Evolutionary conservation across 2,113 vertebrate species (phyloP).

Genomic region (Cervus canadensis): DNA sequence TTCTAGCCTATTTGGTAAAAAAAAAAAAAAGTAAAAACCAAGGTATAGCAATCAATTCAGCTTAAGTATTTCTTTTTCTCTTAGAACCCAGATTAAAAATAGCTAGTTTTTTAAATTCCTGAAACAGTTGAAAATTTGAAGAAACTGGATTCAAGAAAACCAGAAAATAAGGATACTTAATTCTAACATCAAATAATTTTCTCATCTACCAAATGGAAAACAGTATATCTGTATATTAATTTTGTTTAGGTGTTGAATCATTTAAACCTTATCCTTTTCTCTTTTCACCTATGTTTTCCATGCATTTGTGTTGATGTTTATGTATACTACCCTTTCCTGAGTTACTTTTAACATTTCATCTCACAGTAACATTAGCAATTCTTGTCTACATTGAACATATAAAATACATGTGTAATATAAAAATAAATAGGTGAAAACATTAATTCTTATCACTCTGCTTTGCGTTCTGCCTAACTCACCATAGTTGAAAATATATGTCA

Average conservation of each 20-base stretch:
- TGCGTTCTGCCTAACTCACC: neutral
- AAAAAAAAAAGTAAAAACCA: constrained; percentile 16
- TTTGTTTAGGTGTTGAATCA: constrained; percentile 38
- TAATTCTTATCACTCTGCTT: neutral
- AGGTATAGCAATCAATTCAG: neutral
- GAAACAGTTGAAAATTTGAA: neutral
- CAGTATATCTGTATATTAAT: neutral
- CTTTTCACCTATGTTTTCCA: neutral
- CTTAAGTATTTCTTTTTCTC: neutral
- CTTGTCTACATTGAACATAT: neutral
- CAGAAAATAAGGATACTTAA: neutral
- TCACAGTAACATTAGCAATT: neutral
- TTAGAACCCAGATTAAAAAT: constrained; percentile 32
- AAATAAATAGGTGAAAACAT: neutral
- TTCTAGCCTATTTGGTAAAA: neutral
- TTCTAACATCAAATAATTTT: neutral
- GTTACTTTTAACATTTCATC: constrained; percentile 28
- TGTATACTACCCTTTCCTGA: neutral
- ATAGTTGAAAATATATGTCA: neutral
- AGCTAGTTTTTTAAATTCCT: constrained; percentile 6
- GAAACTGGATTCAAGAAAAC: constrained; percentile 19
- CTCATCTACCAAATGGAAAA: neutral
- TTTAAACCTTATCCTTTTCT: neutral
- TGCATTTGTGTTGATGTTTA: neutral
- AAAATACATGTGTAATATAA: neutral